phyloP scores from a whole-genome alignment of 2,113 vertebrate genomes.

The Rhynchomys soricoides region DNA sequence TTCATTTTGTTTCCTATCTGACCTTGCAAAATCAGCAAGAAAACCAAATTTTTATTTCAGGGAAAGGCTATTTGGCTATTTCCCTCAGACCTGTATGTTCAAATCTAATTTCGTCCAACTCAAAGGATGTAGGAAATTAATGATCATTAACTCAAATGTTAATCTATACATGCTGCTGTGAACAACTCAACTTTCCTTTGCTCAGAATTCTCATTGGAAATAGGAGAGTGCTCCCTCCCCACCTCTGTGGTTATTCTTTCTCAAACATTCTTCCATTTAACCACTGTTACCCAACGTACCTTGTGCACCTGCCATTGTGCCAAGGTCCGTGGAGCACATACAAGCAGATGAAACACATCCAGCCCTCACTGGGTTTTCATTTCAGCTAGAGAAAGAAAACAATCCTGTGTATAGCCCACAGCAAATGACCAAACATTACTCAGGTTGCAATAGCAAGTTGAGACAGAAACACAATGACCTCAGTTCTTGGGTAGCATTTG shows the following conservation, averaged over 20 bases:
- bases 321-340: not conserved
- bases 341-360: not conserved
- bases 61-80: slow-evolving; percentile 9
- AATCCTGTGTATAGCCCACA: not conserved
- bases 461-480: not conserved
- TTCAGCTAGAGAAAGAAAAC: not conserved
- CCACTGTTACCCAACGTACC: not conserved
- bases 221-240: not conserved
- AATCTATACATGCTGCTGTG: not conserved
- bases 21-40: not conserved
- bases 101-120: slow-evolving; percentile 22
- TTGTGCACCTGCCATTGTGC: not conserved
- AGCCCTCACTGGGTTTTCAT: not conserved
- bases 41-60: not conserved
- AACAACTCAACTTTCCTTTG: not conserved
- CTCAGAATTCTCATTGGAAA: slow-evolving; percentile 10
- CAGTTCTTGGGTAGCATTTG: not conserved
- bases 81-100: not conserved
- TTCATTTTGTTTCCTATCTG: not conserved
- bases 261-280: not conserved
- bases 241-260: not conserved
- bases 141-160: not conserved
- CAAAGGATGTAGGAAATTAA: not conserved
- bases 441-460: not conserved
- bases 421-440: not conserved